Evolutionary conservation across 2,113 vertebrate species (phyloP).

Genomic region (Colius striatus): DNA sequence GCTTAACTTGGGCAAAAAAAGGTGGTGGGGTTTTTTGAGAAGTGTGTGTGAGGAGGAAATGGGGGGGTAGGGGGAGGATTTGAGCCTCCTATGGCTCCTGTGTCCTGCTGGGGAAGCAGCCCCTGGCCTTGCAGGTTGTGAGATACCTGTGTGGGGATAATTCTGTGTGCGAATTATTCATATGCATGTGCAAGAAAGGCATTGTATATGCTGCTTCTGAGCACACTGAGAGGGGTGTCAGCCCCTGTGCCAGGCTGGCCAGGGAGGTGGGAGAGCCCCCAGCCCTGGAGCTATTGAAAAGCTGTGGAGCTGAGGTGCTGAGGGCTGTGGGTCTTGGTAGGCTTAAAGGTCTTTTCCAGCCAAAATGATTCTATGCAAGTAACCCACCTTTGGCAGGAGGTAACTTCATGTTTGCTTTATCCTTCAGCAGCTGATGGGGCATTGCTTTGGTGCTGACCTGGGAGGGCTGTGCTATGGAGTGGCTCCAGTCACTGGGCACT

Average conservation of each 20-base stretch:
- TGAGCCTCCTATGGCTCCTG: not conserved
- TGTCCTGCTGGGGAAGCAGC: not conserved
- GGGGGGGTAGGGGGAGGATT: not conserved
- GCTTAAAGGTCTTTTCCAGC: too few relatives aligned
- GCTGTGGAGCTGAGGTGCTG: too few relatives aligned
- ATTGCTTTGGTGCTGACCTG: not conserved
- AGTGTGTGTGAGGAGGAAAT: not conserved
- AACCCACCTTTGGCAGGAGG: not conserved
- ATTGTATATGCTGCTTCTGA: too few relatives aligned
- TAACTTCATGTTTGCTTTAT: not conserved
- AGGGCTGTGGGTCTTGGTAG: too few relatives aligned
- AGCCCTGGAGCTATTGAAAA: too few relatives aligned
- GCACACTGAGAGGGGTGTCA: too few relatives aligned
- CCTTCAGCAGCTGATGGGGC: not conserved
- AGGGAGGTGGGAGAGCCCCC: too few relatives aligned
- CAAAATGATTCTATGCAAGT: not conserved
- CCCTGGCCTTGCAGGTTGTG: fast-evolving
- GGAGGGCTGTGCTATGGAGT: not conserved
- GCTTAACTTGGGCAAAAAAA: not conserved
- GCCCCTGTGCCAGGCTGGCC: too few relatives aligned
- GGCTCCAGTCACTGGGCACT: not conserved
- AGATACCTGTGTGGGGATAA: not conserved
- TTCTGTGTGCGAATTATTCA: not conserved
- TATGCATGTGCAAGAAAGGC: fast-evolving
- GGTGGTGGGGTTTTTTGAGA: not conserved